Conservation (phyloP, 2,888 invertebrate genomes). For the Agrilus biguttatus region DNA sequence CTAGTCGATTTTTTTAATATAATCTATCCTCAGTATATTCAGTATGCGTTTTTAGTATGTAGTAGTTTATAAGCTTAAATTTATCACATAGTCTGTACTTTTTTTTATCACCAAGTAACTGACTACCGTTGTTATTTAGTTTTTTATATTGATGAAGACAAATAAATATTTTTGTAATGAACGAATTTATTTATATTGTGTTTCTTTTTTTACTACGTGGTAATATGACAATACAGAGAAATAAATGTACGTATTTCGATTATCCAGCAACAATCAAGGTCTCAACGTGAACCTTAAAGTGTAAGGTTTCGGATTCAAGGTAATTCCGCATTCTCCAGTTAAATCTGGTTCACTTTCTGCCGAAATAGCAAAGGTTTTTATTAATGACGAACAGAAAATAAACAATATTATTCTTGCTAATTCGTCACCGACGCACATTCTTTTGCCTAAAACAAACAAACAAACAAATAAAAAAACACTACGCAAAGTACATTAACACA, state of each 20-base stretch:
- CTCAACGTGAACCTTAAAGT: slow-evolving; percentile 26
- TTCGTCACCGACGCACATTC: slow-evolving; percentile 77
- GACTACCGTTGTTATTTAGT: too few species aligned
- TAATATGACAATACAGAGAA: slow-evolving; percentile 6
- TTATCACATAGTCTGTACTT: too few species aligned
- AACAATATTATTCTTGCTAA: slow-evolving; percentile 57
- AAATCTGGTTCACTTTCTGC: slow-evolving; percentile 38
- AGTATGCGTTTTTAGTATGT: too few species aligned
- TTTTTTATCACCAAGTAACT: too few species aligned
- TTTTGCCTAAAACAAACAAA: slow-evolving; percentile 46
- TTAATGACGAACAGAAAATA: slow-evolving; percentile 46
- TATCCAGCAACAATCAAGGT: slow-evolving; percentile 2
- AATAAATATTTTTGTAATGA: too few species aligned
- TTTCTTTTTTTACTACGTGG: slow-evolving; percentile 7
- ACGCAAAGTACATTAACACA: too few species aligned
- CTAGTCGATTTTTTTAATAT: too few species aligned
- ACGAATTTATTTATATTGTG: not conserved
- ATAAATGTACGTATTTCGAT: not conserved
- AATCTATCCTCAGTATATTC: too few species aligned
- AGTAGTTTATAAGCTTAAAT: too few species aligned
- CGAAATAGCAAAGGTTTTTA: slow-evolving; percentile 40
- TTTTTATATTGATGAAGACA: too few species aligned
- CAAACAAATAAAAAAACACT: too few species aligned
- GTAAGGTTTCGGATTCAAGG: slow-evolving; percentile 50
- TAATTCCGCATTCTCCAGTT: slow-evolving; percentile 60